Percentiles rank a stretch among this genome's conserved stretches.
Evolutionary conservation across 2,888 invertebrate genomes (phyloP).

Genomic region (Rotaria socialis): DNA sequence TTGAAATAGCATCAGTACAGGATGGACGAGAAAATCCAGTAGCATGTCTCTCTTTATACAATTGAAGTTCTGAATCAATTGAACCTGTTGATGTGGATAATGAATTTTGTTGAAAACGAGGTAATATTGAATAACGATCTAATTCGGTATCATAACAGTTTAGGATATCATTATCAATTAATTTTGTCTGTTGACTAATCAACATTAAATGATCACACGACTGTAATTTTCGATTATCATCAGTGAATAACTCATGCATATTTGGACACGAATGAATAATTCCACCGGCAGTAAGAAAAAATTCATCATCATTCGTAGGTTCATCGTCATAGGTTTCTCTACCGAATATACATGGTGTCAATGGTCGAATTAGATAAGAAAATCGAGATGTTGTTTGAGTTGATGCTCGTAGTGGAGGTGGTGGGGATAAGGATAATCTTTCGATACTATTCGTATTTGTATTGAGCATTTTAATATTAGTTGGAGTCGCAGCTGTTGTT

Average conservation of each 20-base stretch:
- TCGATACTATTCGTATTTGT: neutral
- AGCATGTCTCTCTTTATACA: conserved; percentile 1
- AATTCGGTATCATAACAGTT: neutral
- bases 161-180: neutral
- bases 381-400: neutral
- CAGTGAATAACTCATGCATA: neutral
- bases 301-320: neutral
- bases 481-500: neutral
- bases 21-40: neutral
- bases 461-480: neutral
- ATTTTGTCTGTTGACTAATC: neutral
- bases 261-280: conserved; percentile 1
- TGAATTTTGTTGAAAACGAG: neutral
- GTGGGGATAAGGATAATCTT: neutral
- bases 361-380: neutral
- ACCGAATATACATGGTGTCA: neutral
- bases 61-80: neutral
- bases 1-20: neutral
- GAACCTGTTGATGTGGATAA: neutral
- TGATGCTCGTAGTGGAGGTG: too few species aligned
- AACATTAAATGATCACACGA: neutral
- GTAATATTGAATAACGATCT: neutral
- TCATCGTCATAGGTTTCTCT: neutral
- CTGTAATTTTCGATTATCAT: neutral
- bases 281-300: neutral